A percentile compares a stretch with the other conserved stretches of the same genome.
Conservation (phyloP, 2,888 invertebrate species). For the Lathronympha strigana region DNA sequence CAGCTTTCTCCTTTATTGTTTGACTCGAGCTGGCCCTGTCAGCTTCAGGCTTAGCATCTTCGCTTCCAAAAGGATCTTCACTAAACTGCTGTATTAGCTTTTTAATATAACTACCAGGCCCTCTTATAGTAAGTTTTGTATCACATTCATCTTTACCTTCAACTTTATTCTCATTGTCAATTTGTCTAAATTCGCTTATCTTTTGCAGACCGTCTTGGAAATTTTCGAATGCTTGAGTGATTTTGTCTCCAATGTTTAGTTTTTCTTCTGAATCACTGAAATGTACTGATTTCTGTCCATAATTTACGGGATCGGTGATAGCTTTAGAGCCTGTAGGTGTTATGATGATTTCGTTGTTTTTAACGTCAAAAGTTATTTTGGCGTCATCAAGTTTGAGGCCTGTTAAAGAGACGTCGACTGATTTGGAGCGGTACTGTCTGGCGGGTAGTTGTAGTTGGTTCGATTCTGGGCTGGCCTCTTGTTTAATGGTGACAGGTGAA, state of each 20-base stretch:
- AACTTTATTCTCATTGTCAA: constrained; percentile 53
- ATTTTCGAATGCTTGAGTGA: constrained; percentile 67
- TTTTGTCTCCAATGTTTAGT: constrained; percentile 69
- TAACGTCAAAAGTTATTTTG: constrained; percentile 72
- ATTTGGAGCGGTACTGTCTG: constrained; percentile 82
- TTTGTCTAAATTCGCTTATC: constrained; percentile 59
- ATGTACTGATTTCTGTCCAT: constrained; percentile 53
- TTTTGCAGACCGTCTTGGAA: constrained; percentile 74
- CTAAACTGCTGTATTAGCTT: constrained; percentile 80
- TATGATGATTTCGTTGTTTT: constrained; percentile 74
- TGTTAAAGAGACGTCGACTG: constrained; percentile 80
- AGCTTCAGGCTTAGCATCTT: constrained; percentile 70
- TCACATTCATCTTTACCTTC: constrained; percentile 56
- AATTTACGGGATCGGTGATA: constrained; percentile 51
- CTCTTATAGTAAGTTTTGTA: constrained; percentile 72
- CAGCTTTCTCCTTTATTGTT: constrained; percentile 73
- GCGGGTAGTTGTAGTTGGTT: constrained; percentile 71
- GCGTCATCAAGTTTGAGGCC: constrained; percentile 70
- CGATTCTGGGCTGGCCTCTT: constrained; percentile 58
- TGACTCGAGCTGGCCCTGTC: constrained; percentile 67
- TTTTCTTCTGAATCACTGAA: constrained; percentile 68
- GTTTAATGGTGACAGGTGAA: constrained; percentile 72
- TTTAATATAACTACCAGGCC: constrained; percentile 78
- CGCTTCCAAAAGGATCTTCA: constrained; percentile 73
- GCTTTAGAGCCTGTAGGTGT: constrained; percentile 72